Base-by-base conservation (phyloP, 2,888 invertebrate genomes). In the Chaetogeoica ovagalla region DNA sequence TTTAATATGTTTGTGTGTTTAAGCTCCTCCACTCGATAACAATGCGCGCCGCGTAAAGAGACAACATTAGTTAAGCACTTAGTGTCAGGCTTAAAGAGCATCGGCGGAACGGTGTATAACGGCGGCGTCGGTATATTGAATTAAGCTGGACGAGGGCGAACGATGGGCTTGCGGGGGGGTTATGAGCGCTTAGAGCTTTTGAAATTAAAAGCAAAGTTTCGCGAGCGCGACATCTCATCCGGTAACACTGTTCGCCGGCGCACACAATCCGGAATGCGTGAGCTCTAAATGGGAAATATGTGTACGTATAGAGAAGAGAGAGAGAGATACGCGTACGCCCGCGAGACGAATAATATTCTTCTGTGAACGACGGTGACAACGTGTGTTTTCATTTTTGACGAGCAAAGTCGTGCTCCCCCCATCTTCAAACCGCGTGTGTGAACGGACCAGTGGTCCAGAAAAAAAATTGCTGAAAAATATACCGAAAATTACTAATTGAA, bases 121-220 rank as follows among this genome's bases (percentile, higher is more conserved):
- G 30, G 30, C 30, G 30, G 30, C 30, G 30, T 1, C 30, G 30
- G 57, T 23, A 68, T 75, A 75, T 75, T 23, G 66, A 75, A 75
- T 76, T 76, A 76, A 68, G 75, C 59, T 43, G 75, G 75, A 68
- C 43, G 43, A 0, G 43, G 43, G 6, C 2, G 30, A 59, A 57
- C 19, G 70, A 57, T 19, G 55, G 23, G 23, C 11, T n/a, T n/a
- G 60, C 23, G 23, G 48, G 43, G 11, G 52, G 52, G 15, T 73
- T 62, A 52, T 17, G 15, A 37, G 71, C 21, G 23, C 23, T 9
- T 17, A 37, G 72, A 43, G 23, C 30, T 57, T 65, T 75, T 19
- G 59, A 76, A 76, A 68, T 68, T 76, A 68, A 76, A 66, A 59
- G 59, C 68, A 68, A 75, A 75, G 65, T 75, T 75, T 75, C 13